Percentiles rank a stretch among this genome's conserved stretches.
Evolutionary conservation across 2,888 invertebrate genomes (phyloP).

Genomic region (Biston betularia): DNA sequence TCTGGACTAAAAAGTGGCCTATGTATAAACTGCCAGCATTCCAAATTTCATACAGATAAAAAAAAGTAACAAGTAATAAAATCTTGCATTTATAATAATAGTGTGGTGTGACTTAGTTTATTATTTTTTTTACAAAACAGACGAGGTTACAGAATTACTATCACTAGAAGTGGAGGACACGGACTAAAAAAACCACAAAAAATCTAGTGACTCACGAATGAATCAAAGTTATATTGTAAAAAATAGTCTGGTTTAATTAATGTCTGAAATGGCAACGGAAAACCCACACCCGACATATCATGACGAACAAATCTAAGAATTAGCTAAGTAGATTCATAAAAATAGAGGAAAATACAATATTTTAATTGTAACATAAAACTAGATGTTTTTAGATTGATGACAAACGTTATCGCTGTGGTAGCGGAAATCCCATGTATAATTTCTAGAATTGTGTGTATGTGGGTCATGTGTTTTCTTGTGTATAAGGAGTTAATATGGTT

Average conservation of each 20-base stretch:
- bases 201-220: slow-evolving; percentile 22
- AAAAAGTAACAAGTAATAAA: no score
- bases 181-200: slow-evolving; percentile 14
- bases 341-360: neutral
- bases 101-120: no score
- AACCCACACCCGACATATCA: slow-evolving; percentile 9
- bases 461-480: slow-evolving; percentile 2
- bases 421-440: neutral
- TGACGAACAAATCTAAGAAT: slow-evolving; percentile 20
- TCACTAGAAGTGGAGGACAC: no score
- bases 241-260: slow-evolving; percentile 18
- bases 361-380: neutral
- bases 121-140: no score
- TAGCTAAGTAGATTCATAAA: neutral
- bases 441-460: neutral
- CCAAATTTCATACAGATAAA: no score
- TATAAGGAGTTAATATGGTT: neutral
- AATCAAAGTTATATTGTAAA: slow-evolving; percentile 21
- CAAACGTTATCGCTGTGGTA: neutral
- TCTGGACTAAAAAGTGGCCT: no score
- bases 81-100: no score
- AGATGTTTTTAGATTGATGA: neutral
- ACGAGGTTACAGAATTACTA: no score
- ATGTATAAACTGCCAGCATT: no score
- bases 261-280: slow-evolving; percentile 23